Base-by-base conservation (phyloP, 2,797 vertebrate species). In the Urocyon cinereoargenteus region DNA sequence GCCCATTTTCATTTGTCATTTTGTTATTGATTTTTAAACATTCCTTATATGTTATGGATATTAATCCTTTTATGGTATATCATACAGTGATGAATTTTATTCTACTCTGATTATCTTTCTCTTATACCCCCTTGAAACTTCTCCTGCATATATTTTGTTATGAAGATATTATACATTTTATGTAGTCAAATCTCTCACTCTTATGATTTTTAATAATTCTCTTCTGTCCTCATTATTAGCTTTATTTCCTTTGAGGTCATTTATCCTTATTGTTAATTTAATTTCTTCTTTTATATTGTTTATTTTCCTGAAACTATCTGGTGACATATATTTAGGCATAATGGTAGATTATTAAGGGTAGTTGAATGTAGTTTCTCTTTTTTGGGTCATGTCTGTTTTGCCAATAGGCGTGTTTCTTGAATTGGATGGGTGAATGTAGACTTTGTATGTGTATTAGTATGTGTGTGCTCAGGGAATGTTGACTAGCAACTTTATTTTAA, bases 161-260 rank as follows among this genome's bases (percentile, higher is more conserved):
- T 34, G n/a, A 82, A 81, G n/a, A 68, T 82, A 9, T 61, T 75
- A 40, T 1, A 2, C 26, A 81, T 91, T 91, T 75, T 91, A 55
- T 40, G 2, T 49, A 72, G 62, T 64, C 64, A 72, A 22, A 85
- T 85, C 34, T 85, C 34, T 82, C 36, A 89, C 49, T 86, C 24
- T 89, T 45, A 22, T 21, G 2, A 31, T 88, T 84, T 83, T 83
- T 59, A 84, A 70, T 36, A 62, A 55, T 87, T 40, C 15, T 49
- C 26, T 59, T 90, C 51, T 86, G 24, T 86, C n/a, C 2, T 96
- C 28, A 5, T 34, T 78, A 49, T 78, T 88, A 72, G 55, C 26
- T 87, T 91, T 24, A 70, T 78, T 91, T 94, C 26, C 24, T 70
- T 91, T 88, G 28, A 96, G 61, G 36, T 75, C 26, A 72, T 53